These are phyloP conservation scores for Aphrocallistes beatrix DNA, from an alignment of 37 sponge, comb jelly and placozoan genomes.

Conservation along the genomic window DNA sequence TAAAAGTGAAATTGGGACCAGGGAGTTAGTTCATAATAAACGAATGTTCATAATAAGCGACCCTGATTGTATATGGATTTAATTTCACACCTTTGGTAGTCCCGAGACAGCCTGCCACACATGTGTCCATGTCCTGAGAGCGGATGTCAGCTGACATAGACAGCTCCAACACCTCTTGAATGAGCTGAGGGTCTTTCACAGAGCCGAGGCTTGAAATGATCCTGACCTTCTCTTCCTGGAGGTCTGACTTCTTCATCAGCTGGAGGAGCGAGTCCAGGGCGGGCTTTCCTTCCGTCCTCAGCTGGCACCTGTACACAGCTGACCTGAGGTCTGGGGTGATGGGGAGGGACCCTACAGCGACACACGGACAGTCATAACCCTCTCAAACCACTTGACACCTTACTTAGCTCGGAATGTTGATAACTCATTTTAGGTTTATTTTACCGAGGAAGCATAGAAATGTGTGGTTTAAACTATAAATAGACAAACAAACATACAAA, in stretches of 20 bases:
- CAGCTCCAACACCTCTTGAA: constrained; percentile 53
- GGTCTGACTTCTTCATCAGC: constrained; percentile 56
- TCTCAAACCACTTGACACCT: too few species aligned
- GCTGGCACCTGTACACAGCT: constrained; percentile 26
- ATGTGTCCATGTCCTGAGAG: constrained; percentile 6
- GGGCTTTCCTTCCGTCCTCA: not conserved
- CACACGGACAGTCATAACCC: too few species aligned
- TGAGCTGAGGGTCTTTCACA: constrained; percentile 34
- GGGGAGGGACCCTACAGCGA: not conserved
- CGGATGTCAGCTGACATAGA: constrained; percentile 36
- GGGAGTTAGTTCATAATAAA: too few species aligned
- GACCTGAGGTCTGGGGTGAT: constrained; percentile 36
- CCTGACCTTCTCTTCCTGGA: constrained; percentile 78
- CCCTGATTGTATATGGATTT: too few species aligned
- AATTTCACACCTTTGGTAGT: constrained; percentile 8
- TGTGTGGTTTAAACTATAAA: too few species aligned
- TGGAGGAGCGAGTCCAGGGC: not conserved
- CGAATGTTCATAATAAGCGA: too few species aligned
- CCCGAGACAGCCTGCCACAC: not conserved
- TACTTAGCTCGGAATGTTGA: too few species aligned
- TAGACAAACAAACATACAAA: too few species aligned
- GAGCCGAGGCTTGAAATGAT: constrained; percentile 60
- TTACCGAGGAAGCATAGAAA: too few species aligned
- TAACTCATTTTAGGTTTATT: too few species aligned
- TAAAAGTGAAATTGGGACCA: too few species aligned